A percentile compares a stretch with the other conserved stretches of the same genome.
phyloP scores from a whole-genome alignment of 2,797 vertebrate genomes.

The Anolis apletophallus region DNA sequence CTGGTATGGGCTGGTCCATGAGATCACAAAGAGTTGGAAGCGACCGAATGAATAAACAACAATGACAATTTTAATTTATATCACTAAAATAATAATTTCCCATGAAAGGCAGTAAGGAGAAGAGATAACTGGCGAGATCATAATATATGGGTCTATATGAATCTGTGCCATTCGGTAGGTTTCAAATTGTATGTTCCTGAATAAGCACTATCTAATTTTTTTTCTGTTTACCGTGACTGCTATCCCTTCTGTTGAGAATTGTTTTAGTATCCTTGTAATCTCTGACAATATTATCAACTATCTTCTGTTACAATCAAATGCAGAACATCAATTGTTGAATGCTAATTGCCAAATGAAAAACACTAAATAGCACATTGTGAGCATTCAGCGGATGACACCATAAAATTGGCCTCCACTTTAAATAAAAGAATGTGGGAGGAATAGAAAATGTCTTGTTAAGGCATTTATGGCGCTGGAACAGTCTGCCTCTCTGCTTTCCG shows the following conservation, averaged over 20 bases:
- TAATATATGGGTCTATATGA: background rate
- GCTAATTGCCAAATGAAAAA: slow-evolving; percentile 34
- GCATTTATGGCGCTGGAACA: slow-evolving; percentile 22
- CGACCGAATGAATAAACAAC: too few species aligned
- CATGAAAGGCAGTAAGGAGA: too few species aligned
- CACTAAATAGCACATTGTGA: slow-evolving; percentile 26
- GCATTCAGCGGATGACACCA: slow-evolving; percentile 3
- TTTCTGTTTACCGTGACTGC: background rate
- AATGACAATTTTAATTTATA: background rate
- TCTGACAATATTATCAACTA: slow-evolving; percentile 3
- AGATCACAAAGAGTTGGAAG: too few species aligned
- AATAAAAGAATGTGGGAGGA: slow-evolving; percentile 15
- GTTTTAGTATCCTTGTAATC: slow-evolving; percentile 3
- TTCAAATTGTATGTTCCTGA: background rate
- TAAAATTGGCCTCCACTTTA: slow-evolving; percentile 28
- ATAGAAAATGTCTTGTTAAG: slow-evolving; percentile 39
- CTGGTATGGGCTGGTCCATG: too few species aligned
- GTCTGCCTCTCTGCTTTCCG: slow-evolving; percentile 16
- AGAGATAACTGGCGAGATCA: background rate
- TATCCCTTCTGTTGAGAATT: background rate
- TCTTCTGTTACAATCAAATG: slow-evolving; percentile 20
- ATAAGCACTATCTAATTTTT: background rate
- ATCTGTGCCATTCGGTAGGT: background rate
- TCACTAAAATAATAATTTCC: background rate
- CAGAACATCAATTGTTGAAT: slow-evolving; percentile 18